Evolutionary conservation across 2,113 vertebrate genomes (phyloP), one percentile per base, ranked within the genome.

Genomic region (Numida meleagris): DNA sequence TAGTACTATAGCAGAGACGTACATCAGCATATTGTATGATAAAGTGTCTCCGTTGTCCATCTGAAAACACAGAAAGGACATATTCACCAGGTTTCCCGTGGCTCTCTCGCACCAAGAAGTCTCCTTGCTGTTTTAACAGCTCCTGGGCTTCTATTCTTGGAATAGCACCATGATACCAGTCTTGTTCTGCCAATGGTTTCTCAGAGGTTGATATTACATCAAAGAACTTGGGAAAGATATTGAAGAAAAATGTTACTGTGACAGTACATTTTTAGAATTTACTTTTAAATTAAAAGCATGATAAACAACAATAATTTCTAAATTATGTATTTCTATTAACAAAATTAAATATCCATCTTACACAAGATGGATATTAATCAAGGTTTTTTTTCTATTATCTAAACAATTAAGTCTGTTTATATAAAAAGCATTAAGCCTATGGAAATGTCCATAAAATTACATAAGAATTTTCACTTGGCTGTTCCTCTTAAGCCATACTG

Each of bases 41-140:
- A 98, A 99, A 99, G 97, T 99, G 99, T 81, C 99, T 98, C 90
- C 99, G 97, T 96, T 99, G 99, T 85, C 98, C 98, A 72, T 99
- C 99, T 88, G 99, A 99, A 97, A 98, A 99, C 94, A 99, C 99
- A 55, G 99, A 99, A 97, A 99, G 98, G 94, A 99, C 99, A 96
- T 99, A 99, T 98, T 99, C 99, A 96, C 99, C 99, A 38, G 99
- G 99, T 97, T 99, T 99, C 71, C 99, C 99, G 77, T 99, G 99
- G 95, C 99, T 99, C 96, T 99, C 99, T 82, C 99, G 98, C 89
- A 99, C 99, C 95, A 99, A 97, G 97, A 99, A 99, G 98, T 99
- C 99, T 88, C 99, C 99, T 97, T 99, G 99, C 74, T 99, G 98
- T 94, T 98, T 99, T 75, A 99, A 97, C 15, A 99, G 97, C 87